A percentile compares a stretch with the other conserved stretches of the same genome.
These are phyloP conservation scores for Tetragnatha montana DNA, from an alignment of 2,888 invertebrate species.

Conservation along the genomic window DNA sequence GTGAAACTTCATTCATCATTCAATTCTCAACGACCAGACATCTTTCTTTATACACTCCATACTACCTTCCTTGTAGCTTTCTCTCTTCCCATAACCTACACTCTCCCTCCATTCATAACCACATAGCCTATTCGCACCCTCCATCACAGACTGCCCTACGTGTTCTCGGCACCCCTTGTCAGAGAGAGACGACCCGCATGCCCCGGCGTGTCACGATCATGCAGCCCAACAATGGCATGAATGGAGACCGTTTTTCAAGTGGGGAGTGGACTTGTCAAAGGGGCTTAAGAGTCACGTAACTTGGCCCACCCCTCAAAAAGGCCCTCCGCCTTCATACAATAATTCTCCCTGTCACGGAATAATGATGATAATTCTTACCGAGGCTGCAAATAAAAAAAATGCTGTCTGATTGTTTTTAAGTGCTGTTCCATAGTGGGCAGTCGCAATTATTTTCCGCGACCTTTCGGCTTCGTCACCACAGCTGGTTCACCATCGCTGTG, in stretches of 20 bases:
- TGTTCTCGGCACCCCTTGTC: background rate
- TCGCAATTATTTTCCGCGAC: background rate
- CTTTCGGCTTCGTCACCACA: background rate
- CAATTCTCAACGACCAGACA: too few species aligned
- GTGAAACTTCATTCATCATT: too few species aligned
- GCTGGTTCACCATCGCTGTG: too few species aligned
- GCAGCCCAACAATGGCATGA: background rate
- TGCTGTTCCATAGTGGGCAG: background rate
- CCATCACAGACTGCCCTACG: background rate
- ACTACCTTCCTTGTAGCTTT: too few species aligned
- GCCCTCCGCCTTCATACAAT: background rate
- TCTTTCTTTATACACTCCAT: too few species aligned
- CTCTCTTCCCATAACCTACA: too few species aligned
- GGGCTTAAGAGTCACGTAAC: background rate
- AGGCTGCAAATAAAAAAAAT: background rate
- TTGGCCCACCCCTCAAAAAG: background rate
- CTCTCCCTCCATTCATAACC: too few species aligned
- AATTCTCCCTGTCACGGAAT: too few species aligned
- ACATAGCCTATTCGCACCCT: too few species aligned
- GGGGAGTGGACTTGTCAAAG: background rate
- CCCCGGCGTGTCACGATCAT: background rate
- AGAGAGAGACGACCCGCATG: background rate
- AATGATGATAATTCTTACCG: background rate
- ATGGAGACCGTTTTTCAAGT: background rate
- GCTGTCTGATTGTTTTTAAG: background rate